Evolutionary conservation across 2,888 invertebrate species (phyloP).

Genomic region (Aphodius sticticus): DNA sequence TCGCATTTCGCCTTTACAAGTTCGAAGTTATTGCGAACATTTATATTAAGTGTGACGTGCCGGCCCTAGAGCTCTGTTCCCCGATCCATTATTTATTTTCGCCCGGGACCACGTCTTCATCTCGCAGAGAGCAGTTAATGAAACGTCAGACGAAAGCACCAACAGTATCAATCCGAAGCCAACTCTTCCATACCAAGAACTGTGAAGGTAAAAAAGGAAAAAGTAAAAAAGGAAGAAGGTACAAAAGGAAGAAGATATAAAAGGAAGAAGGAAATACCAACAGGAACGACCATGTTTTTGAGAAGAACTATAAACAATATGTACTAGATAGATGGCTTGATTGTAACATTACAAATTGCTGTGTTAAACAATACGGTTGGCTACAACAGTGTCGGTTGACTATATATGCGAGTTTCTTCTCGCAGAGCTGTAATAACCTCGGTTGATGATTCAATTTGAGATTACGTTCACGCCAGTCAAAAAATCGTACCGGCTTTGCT

Average conservation of each 20-base stretch:
- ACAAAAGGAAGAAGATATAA: no score
- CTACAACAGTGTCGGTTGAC: no score
- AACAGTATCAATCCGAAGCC: neutral
- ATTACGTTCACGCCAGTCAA: neutral
- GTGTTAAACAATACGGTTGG: no score
- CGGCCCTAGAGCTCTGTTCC: neutral
- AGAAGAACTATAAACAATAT: no score
- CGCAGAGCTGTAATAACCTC: neutral
- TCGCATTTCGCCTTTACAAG: neutral
- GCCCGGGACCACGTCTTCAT: conserved; percentile 4
- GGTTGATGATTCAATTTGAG: neutral
- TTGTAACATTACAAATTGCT: no score
- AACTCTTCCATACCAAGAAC: neutral
- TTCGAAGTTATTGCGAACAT: neutral
- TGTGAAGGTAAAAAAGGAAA: no score
- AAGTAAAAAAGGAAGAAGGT: no score
- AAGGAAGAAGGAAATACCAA: no score
- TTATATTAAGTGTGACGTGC: neutral
- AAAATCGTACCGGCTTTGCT: neutral
- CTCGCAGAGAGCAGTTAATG: neutral
- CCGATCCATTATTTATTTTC: conserved; percentile 4
- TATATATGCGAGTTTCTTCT: neutral
- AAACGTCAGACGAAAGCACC: neutral
- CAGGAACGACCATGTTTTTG: no score
- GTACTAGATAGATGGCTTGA: no score